Evolutionary conservation across 2,113 vertebrate species (phyloP), one percentile per base, ranked within the genome.

Genomic region (Psammodynastes pulverulentus): DNA sequence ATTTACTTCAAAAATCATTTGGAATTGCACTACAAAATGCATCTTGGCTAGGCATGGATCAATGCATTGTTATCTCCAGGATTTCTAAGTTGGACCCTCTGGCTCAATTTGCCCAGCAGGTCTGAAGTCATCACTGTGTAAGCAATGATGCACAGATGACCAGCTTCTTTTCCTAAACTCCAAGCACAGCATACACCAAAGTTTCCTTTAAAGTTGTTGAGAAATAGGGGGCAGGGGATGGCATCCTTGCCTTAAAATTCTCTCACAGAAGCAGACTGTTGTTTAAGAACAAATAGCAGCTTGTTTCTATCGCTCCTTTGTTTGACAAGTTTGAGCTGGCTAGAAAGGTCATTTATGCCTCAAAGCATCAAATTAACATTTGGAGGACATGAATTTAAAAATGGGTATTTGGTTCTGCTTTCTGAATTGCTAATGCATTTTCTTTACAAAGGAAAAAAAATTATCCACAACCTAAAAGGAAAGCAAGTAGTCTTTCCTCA

Each of bases 281-380:
- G 87, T 97, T 97, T 95, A 93, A 97, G 93, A 98, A 97, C 95
- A 97, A 97, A 96, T 94, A 96, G 94, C 93, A 96, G 95, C 95
- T 97, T 97, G 94, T 96, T 97, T 96, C 94, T 96, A 95, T 96
- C 39, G 0, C 95, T 96, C 93, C 95, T 97, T 97, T 97, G 95
- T 97, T 95, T 96, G 95, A 97, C 96, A 97, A 97, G 97, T 96
- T 96, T 96, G 92, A 92, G 93, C 94, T 96, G 90, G 95, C 95
- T 95, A 96, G 95, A 97, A 97, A 97, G 97, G 97, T 97, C 97
- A 97, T 94, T 97, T 97, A 96, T 96, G 96, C 96, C 97, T 97
- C 96, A 97, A 97, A 97, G 97, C 96, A 97, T 96, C 96, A 97
- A 97, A 97, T 97, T 97, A 97, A 97, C 97, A 97, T 97, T 97